A percentile compares a stretch with the other conserved stretches of the same genome.
Evolutionary conservation across 2,888 invertebrate genomes (phyloP).

Genomic region (Arctia plantaginis): DNA sequence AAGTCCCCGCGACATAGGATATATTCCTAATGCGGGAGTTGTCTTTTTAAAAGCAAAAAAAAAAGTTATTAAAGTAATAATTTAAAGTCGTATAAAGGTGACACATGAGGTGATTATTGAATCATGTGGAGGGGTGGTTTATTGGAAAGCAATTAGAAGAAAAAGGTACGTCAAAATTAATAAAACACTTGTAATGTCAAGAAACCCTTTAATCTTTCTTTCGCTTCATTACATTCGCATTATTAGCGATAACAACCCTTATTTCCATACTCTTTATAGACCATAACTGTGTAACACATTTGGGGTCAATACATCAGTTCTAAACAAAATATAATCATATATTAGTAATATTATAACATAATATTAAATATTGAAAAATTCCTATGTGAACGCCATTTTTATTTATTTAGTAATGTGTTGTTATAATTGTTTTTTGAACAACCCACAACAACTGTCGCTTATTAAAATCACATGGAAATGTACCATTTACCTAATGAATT

Average conservation of each 20-base stretch:
- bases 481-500: background rate
- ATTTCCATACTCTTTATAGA: constrained; percentile 50
- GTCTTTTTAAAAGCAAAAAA: too few relatives aligned
- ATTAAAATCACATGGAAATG: background rate
- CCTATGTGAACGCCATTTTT: background rate
- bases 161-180: constrained; percentile 23
- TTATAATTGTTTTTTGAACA: background rate
- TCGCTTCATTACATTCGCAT: constrained; percentile 65
- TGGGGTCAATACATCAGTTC: constrained; percentile 22
- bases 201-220: constrained; percentile 72
- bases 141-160: background rate
- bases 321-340: constrained; percentile 15
- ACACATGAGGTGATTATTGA: background rate
- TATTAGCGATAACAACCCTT: constrained; percentile 72
- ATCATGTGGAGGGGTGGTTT: background rate
- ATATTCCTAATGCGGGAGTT: too few relatives aligned
- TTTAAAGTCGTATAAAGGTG: too few relatives aligned
- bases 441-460: too few relatives aligned
- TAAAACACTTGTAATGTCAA: constrained; percentile 52
- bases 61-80: too few relatives aligned
- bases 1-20: too few relatives aligned
- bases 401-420: too few relatives aligned
- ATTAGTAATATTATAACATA: constrained; percentile 6
- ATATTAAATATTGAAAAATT: background rate
- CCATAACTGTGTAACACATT: constrained; percentile 56